phyloP scores from a whole-genome alignment of 1,140 invertebrate species.

The Cydia strobilella region DNA sequence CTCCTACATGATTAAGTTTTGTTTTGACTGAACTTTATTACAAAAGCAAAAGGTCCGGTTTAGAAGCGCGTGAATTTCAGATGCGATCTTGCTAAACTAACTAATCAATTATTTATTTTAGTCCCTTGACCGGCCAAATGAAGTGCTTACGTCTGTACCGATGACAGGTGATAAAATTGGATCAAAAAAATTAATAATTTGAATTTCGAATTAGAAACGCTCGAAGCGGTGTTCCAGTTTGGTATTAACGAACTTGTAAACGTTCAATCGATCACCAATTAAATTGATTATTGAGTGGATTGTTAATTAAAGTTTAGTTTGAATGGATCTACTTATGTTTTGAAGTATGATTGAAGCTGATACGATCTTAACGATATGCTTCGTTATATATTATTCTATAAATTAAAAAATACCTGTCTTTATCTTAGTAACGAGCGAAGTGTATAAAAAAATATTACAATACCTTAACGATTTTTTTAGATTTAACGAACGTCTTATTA shows the following conservation, averaged over 20 bases:
- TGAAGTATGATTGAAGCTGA: constrained; percentile 18
- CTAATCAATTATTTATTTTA: constrained; percentile 14
- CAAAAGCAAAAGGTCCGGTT: neutral
- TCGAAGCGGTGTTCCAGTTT: constrained; percentile 22
- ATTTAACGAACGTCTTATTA: too few species aligned
- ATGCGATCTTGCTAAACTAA: constrained; percentile 2
- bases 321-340: constrained; percentile 33
- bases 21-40: constrained; percentile 2
- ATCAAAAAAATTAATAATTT: neutral
- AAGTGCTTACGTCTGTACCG: constrained; percentile 35
- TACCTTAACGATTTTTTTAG: too few species aligned
- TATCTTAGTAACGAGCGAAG: neutral
- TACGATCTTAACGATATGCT: neutral
- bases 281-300: constrained; percentile 35
- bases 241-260: constrained; percentile 17
- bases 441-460: neutral
- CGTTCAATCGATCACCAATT: constrained; percentile 40
- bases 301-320: constrained; percentile 41
- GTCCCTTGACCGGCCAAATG: constrained; percentile 1
- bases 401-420: neutral
- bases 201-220: constrained; percentile 13
- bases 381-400: neutral
- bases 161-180: constrained; percentile 38
- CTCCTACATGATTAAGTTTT: neutral
- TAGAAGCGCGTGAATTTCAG: neutral